phyloP scores from a whole-genome alignment of 2,113 vertebrate species.

The Nanorana parkeri region DNA sequence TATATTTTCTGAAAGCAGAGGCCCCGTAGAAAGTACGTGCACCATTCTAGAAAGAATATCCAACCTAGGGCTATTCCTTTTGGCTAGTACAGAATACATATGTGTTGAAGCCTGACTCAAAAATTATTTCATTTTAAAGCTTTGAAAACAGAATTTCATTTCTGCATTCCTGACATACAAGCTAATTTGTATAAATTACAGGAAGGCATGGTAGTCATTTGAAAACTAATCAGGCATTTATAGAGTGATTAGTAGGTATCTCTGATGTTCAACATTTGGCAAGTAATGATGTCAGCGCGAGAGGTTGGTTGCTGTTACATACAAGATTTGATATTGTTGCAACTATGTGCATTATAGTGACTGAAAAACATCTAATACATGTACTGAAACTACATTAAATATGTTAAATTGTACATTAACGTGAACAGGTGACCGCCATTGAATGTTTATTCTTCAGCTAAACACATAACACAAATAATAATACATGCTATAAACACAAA shows the following conservation, averaged over 20 bases:
- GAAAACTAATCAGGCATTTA: slow-evolving; percentile 46
- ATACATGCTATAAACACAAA: too few species aligned
- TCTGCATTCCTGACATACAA: slow-evolving; percentile 31
- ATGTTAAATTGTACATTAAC: too few species aligned
- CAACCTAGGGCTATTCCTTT: neutral
- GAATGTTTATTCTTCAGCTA: too few species aligned
- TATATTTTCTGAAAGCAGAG: too few species aligned
- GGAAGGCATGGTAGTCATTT: slow-evolving; percentile 31
- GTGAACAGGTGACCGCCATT: too few species aligned
- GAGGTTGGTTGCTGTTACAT: neutral
- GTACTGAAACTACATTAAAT: too few species aligned
- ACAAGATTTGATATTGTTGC: too few species aligned
- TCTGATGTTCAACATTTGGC: slow-evolving; percentile 12
- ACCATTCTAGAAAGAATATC: neutral
- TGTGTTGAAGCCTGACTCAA: slow-evolving; percentile 31
- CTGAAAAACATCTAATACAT: too few species aligned
- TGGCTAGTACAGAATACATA: slow-evolving; percentile 2
- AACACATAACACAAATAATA: too few species aligned
- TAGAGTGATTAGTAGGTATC: slow-evolving; percentile 43
- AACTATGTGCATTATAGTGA: neutral
- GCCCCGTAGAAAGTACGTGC: neutral
- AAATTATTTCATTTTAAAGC: slow-evolving; percentile 39
- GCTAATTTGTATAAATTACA: slow-evolving; percentile 49
- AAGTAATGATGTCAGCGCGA: slow-evolving; percentile 5
- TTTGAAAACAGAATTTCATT: slow-evolving; percentile 46